Conservation (phyloP, 2,113 vertebrate genomes). For the Podocnemis expansa region DNA sequence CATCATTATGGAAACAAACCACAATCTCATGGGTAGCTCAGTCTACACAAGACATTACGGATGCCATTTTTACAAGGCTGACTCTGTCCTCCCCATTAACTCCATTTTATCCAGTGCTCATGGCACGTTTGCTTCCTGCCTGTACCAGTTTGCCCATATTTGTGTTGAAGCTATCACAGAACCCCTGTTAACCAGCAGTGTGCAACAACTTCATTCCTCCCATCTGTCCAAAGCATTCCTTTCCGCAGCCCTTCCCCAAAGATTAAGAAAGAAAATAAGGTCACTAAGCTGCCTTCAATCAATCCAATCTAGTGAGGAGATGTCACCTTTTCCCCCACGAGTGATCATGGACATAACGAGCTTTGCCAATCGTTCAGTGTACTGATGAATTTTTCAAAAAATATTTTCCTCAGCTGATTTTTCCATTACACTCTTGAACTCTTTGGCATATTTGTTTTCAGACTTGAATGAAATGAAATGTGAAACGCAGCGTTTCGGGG, state of each 20-base stretch:
- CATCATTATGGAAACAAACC: constrained; percentile 3
- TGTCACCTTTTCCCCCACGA: neutral
- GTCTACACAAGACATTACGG: neutral
- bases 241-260: neutral
- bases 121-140: neutral
- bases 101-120: neutral
- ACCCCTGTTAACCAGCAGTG: neutral
- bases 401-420: neutral
- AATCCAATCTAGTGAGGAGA: neutral
- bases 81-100: neutral
- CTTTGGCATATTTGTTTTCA: neutral
- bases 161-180: neutral
- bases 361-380: accelerated
- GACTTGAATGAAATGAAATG: neutral
- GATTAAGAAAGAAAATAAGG: neutral
- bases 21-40: neutral
- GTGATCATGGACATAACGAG: neutral
- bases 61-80: neutral
- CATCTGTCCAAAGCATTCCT: neutral
- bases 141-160: neutral
- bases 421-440: constrained; percentile 16
- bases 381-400: neutral
- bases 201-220: neutral
- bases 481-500: neutral
- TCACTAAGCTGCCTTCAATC: neutral